Base-by-base conservation (phyloP, 2,888 invertebrate species). In the Chrysodeixis includens region DNA sequence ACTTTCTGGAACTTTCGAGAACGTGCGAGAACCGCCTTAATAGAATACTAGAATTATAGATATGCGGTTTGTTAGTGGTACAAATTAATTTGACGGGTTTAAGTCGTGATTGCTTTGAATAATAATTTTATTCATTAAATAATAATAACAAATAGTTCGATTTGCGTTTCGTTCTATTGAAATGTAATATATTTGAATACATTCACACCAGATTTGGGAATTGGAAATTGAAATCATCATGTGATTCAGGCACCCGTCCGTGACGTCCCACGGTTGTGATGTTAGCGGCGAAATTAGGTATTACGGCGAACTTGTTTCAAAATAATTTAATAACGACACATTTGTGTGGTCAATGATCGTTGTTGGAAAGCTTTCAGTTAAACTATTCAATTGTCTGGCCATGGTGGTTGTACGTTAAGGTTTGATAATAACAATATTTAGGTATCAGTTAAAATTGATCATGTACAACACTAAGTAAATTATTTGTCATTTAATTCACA, bases 11-110 rank as follows among this genome's bases (percentile, higher is more conserved):
- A 69, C 57, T 76, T 73, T 66, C 56, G 40, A 57, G 71, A 63
- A 67, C 79, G 76, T 69, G 77, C 73, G 46, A 73, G 69, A 73
- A 74, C 69, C 77, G 74, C 74, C 75, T 69, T 79, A 72, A 69
- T 65, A 55, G 69, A 65, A 55, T 32, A 57, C 14, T 46, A 62
- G 68, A 60, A 74, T 76, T 64, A 56, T 14, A 64, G 69, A 66
- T 69, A 69, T 73, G 66, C 56, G 53, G 63, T 76, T 69, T 73
- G 63, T 74, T 67, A 72, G 62, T 59, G 52, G 67, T 72, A 60
- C 60, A 22, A 30, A 56, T 49, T 40, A 56, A 62, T 60, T 18
- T 57, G 20, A 44, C 20, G 12, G 10, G 32, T 8, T 9, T 8
- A 10, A 12, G 12, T 35, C 2, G 14, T 14, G 4, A 14, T 35